These are phyloP conservation scores for Andrena hattorfiana DNA, from an alignment of 2,888 invertebrate genomes.

Conservation along the genomic window DNA sequence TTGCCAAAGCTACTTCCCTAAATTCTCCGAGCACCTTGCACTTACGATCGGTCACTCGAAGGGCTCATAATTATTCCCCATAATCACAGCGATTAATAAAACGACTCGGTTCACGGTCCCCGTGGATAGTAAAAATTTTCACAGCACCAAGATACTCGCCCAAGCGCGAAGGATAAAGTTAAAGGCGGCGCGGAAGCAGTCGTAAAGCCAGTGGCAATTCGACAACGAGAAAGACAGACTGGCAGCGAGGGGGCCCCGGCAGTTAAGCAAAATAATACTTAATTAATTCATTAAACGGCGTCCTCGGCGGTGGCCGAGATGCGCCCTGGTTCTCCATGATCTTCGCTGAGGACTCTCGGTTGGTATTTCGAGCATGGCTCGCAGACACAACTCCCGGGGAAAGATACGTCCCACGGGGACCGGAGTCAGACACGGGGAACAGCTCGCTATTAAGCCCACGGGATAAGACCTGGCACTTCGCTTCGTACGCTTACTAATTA, in stretches of 20 bases:
- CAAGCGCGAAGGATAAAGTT: too few species aligned
- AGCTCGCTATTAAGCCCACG: conserved; percentile 81
- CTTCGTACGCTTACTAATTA: conserved; percentile 80
- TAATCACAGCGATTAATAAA: too few species aligned
- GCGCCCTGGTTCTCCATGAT: conserved; percentile 36
- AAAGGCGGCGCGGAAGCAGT: background rate
- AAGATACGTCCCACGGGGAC: conserved; percentile 72
- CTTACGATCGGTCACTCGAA: too few species aligned
- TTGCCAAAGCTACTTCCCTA: too few species aligned
- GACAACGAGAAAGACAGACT: conserved; percentile 24
- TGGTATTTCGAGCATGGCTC: conserved; percentile 33
- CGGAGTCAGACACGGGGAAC: conserved; percentile 76
- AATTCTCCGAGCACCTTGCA: too few species aligned
- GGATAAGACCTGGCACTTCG: conserved; percentile 81
- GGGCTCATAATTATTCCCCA: too few species aligned
- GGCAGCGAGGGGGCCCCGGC: background rate
- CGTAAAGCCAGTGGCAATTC: background rate
- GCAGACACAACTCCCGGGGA: conserved; percentile 36
- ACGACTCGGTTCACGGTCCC: too few species aligned
- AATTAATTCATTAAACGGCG: conserved; percentile 68
- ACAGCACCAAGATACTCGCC: too few species aligned
- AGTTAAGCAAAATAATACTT: conserved; percentile 53
- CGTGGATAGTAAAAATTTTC: too few species aligned
- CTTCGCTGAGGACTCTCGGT: conserved; percentile 12
- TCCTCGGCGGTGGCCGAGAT: conserved; percentile 23